A percentile compares a stretch with the other conserved stretches of the same genome.
Conservation (phyloP, 92 coral and sea anemone genomes). For the Pocillopora grandis region DNA sequence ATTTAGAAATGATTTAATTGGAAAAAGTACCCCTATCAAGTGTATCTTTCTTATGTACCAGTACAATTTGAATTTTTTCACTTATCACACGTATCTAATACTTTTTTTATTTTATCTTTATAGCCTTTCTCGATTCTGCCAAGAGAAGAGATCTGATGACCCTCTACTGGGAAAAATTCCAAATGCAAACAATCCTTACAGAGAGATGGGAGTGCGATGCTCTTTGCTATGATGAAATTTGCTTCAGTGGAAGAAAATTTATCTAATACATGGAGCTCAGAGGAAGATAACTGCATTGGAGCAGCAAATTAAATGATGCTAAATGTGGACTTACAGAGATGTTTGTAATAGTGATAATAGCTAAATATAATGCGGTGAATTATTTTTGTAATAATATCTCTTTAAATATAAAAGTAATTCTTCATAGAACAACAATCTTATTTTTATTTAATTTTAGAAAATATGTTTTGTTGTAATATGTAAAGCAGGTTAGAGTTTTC, state of each 20-base stretch:
- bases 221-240: slow-evolving; percentile 10
- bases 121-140: slow-evolving; percentile 43
- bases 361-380: too few species aligned
- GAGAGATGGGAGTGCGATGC: slow-evolving; percentile 40
- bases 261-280: neutral
- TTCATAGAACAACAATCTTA: neutral
- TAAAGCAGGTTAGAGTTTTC: neutral
- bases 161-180: slow-evolving; percentile 46
- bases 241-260: neutral
- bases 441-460: neutral
- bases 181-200: slow-evolving; percentile 42
- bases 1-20: too few species aligned
- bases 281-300: neutral
- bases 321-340: neutral
- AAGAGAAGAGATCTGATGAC: slow-evolving; percentile 39
- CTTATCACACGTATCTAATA: neutral
- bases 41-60: too few species aligned
- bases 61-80: too few species aligned
- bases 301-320: too few species aligned
- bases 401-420: neutral
- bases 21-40: too few species aligned
- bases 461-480: neutral
- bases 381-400: too few species aligned
- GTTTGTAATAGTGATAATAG: neutral
- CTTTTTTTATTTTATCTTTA: neutral